Conservation (phyloP, 2,888 invertebrate genomes). For the Beris morrisii region DNA sequence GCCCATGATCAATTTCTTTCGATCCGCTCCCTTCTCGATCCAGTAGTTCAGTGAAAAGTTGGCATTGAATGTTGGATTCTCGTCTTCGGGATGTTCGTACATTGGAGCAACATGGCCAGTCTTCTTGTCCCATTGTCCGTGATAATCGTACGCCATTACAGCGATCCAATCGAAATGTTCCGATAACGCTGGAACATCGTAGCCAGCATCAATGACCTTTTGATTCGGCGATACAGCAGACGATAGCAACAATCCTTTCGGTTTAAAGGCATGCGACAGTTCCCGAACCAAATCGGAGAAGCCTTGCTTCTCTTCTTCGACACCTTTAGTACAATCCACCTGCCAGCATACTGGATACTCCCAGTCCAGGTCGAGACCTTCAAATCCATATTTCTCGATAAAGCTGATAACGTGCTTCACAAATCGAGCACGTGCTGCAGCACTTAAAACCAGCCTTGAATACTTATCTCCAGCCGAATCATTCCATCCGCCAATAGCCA, state of each 20-base stretch:
- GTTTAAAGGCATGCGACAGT: slow-evolving; percentile 69
- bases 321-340: slow-evolving; percentile 81
- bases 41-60: slow-evolving; percentile 88
- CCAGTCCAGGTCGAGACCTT: slow-evolving; percentile 92
- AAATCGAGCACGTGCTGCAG: slow-evolving; percentile 71
- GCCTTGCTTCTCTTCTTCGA: slow-evolving; percentile 75
- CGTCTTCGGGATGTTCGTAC: slow-evolving; percentile 74
- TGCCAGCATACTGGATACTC: slow-evolving; percentile 94
- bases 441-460: slow-evolving; percentile 76
- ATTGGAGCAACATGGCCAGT: slow-evolving; percentile 90
- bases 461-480: slow-evolving; percentile 91
- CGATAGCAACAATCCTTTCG: slow-evolving; percentile 72
- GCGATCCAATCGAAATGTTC: slow-evolving; percentile 85
- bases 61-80: slow-evolving; percentile 76
- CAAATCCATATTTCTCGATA: slow-evolving; percentile 77
- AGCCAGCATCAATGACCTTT: slow-evolving; percentile 80
- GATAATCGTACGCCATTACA: slow-evolving; percentile 89
- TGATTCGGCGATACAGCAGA: slow-evolving; percentile 85
- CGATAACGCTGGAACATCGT: slow-evolving; percentile 76
- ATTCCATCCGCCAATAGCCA: slow-evolving; percentile 95
- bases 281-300: slow-evolving; percentile 77
- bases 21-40: slow-evolving; percentile 78
- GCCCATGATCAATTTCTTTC: slow-evolving; percentile 79
- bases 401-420: slow-evolving; percentile 75
- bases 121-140: slow-evolving; percentile 89